Evolutionary conservation across 2,888 invertebrate genomes (phyloP).

Genomic region (Chironomus tentans): DNA sequence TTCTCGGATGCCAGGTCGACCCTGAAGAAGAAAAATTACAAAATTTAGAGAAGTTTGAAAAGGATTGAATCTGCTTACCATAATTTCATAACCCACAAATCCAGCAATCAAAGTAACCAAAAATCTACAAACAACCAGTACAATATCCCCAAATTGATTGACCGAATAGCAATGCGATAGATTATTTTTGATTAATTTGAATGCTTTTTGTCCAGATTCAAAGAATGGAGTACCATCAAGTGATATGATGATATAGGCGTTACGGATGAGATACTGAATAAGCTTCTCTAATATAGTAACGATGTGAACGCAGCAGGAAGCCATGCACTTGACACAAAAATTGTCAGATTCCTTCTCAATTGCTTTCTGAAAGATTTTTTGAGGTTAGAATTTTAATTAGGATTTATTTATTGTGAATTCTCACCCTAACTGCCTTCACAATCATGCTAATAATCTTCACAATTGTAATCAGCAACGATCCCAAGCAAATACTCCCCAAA

Average conservation of each 20-base stretch:
- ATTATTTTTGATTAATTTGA: slow-evolving; percentile 51
- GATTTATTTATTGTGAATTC: too few relatives aligned
- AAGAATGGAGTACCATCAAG: slow-evolving; percentile 59
- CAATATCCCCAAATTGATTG: slow-evolving; percentile 64
- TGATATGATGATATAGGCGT: slow-evolving; percentile 59
- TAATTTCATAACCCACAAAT: background rate
- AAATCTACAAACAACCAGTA: slow-evolving; percentile 58
- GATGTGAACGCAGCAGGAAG: slow-evolving; percentile 54
- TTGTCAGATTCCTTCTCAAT: too few relatives aligned
- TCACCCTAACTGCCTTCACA: slow-evolving; percentile 33
- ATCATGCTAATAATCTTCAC: slow-evolving; percentile 54
- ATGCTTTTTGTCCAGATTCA: slow-evolving; percentile 52
- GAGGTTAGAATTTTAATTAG: too few relatives aligned
- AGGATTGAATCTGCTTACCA: background rate
- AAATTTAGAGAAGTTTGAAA: too few relatives aligned
- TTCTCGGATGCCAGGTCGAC: background rate
- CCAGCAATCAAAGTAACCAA: slow-evolving; percentile 44
- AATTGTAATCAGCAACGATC: slow-evolving; percentile 62
- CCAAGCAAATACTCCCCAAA: slow-evolving; percentile 69
- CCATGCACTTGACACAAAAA: slow-evolving; percentile 38
- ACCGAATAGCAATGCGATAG: slow-evolving; percentile 57
- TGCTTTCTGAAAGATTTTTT: background rate
- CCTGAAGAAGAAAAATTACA: too few relatives aligned
- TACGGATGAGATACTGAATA: slow-evolving; percentile 55
- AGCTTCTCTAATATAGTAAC: slow-evolving; percentile 57